Conservation (phyloP, 2,113 vertebrate species). For the crab-eating macaque (Macaca fascicularis) region DNA sequence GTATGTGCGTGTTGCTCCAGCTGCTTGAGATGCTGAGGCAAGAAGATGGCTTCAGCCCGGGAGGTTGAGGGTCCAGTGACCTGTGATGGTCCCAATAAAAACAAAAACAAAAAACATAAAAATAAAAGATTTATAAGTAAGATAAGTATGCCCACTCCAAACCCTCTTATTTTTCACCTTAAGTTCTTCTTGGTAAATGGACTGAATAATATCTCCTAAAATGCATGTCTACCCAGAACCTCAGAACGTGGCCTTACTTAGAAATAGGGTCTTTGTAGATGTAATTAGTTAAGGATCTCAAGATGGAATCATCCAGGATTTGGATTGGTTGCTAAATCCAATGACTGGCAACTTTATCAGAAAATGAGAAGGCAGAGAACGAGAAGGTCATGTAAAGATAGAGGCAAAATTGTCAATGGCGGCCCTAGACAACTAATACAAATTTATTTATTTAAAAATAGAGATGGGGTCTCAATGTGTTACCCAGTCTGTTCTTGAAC, state of each 20-base stretch:
- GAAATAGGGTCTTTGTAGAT: not conserved
- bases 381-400: not conserved
- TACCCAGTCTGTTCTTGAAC: too few species aligned
- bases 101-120: too few species aligned
- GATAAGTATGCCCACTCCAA: not conserved
- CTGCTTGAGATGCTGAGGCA: too few species aligned
- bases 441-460: too few species aligned
- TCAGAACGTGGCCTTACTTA: not conserved
- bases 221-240: not conserved
- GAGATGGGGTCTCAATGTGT: too few species aligned
- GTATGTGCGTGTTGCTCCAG: rapidly evolving
- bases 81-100: too few species aligned
- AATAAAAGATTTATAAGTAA: not conserved
- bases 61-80: too few species aligned
- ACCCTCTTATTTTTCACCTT: not conserved
- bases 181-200: not conserved
- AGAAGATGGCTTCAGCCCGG: too few species aligned
- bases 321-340: not conserved
- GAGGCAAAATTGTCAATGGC: not conserved
- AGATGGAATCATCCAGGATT: not conserved
- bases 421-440: not conserved
- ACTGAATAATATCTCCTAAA: not conserved
- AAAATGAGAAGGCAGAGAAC: not conserved
- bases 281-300: not conserved
- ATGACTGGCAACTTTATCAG: not conserved